Percentiles rank a stretch among this genome's conserved stretches.
Conservation (phyloP, 2,888 invertebrate genomes). For the Papilio elwesi region DNA sequence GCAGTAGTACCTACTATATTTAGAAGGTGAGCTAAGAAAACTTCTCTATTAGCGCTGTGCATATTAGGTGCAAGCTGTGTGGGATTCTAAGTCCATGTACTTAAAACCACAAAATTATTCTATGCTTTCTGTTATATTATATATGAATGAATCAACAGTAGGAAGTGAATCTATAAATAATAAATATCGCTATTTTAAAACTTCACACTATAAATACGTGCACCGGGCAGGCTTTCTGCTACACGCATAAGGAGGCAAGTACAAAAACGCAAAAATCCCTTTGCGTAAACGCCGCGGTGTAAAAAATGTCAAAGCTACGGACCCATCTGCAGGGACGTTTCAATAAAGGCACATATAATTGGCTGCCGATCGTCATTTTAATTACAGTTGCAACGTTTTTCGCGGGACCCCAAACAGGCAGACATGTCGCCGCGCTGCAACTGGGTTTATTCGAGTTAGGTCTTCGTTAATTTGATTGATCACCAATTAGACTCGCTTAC, state of each 20-base stretch:
- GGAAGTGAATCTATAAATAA: neutral
- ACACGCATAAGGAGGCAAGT: constrained; percentile 44
- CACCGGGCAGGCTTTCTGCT: constrained; percentile 41
- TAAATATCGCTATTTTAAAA: constrained; percentile 12
- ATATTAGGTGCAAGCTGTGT: too few relatives aligned
- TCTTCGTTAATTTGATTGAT: constrained; percentile 39
- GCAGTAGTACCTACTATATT: too few relatives aligned
- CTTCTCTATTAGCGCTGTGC: too few relatives aligned
- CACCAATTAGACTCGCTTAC: constrained; percentile 39
- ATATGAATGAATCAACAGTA: neutral
- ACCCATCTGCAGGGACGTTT: constrained; percentile 67
- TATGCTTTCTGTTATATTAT: too few relatives aligned
- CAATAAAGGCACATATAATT: constrained; percentile 75
- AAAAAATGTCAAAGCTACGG: constrained; percentile 55
- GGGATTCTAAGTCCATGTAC: too few relatives aligned
- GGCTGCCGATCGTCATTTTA: constrained; percentile 70
- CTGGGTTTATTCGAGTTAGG: constrained; percentile 32
- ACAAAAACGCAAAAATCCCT: constrained; percentile 62
- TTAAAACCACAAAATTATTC: too few relatives aligned
- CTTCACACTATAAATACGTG: constrained; percentile 40
- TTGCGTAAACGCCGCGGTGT: constrained; percentile 56
- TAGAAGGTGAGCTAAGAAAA: too few relatives aligned
- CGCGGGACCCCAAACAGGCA: constrained; percentile 44
- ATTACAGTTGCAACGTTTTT: constrained; percentile 63
- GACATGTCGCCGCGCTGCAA: constrained; percentile 27